Evolutionary conservation across 2,797 vertebrate genomes (phyloP), one percentile per base, ranked within the genome.

Genomic region (Squalus acanthias): DNA sequence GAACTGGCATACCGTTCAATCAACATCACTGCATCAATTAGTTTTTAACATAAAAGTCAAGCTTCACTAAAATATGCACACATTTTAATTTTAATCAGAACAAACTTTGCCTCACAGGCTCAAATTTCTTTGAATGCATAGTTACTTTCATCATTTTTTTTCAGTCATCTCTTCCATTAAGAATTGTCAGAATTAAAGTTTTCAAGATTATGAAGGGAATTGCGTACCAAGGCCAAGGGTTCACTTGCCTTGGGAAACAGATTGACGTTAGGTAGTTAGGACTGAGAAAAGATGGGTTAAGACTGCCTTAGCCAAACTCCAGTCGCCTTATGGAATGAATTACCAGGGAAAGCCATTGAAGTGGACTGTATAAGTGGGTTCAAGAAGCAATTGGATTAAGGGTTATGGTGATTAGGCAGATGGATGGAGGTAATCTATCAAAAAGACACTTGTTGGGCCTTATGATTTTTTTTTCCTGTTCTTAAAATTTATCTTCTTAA

Each of bases 321-420:
- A 63, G 5, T 33, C 63, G 33, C 91, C 91, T 93, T 67, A 39
- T 67, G 60, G 91, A 93, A 93, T n/a, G 33, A 65, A 67, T 93
- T 67, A 67, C 7, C 65, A 93, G 39, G 63, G 63, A 67, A 22
- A 67, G 20, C 33, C 63, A 67, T 67, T 39, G n/a, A 69, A 67
- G n/a, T 12, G 3, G 63, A 39, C 91, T 46, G 6, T 7, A 46
- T 69, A 69, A 39, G 17, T 69, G 20, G 9, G 9, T 93, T 93
- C 63, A 67, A 93, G n/a, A 69, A 67, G 63, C n/a, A 24, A 93
- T 69, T 93, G 63, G 91, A 93, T 93, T 67, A 93, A 69, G 17
- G 7, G n/a, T 69, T 93, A 67, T 67, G 65, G 63, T 69, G 63
- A 67, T 93, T 46, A 69, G 91, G 46, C 91, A 93, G 63, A 65